phyloP scores from a whole-genome alignment of 2,888 invertebrate genomes.

The Falcaria lacertinaria region DNA sequence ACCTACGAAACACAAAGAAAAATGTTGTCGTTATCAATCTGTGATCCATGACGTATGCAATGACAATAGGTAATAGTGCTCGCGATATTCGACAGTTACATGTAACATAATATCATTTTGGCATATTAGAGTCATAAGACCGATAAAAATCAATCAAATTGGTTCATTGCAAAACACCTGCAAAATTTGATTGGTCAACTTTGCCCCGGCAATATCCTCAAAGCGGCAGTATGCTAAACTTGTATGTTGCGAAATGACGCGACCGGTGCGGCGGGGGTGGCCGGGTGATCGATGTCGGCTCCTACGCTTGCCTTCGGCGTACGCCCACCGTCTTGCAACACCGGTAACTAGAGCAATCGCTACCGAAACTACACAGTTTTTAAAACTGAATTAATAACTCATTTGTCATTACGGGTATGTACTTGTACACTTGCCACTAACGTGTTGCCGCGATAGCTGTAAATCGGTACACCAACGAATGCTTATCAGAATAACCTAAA shows the following conservation, averaged over 20 bases:
- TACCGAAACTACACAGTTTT: conserved; percentile 51
- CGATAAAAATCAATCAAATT: not conserved
- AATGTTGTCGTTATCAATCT: no score
- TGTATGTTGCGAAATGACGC: conserved; percentile 46
- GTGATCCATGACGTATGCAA: no score
- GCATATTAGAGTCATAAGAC: conserved; percentile 4
- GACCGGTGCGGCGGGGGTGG: conserved; percentile 46
- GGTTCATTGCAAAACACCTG: conserved; percentile 9
- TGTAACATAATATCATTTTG: not conserved
- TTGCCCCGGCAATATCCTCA: conserved; percentile 32
- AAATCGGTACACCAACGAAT: not conserved
- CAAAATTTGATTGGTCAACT: conserved; percentile 31
- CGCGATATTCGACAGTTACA: not conserved
- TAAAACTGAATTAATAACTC: conserved; percentile 55
- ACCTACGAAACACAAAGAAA: no score
- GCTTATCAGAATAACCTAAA: not conserved
- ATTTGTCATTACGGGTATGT: conserved; percentile 31
- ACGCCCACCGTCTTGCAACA: conserved; percentile 68
- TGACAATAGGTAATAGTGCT: no score
- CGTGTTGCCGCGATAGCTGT: not conserved
- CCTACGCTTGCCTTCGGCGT: conserved; percentile 60
- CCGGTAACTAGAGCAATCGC: conserved; percentile 65
- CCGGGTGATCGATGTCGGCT: conserved; percentile 52
- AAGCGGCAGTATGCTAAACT: conserved; percentile 47
- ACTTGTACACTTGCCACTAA: not conserved